Percentiles rank a stretch among this genome's conserved stretches.
phyloP scores from a whole-genome alignment of 2,888 invertebrate species.

The Lepeophtheirus nordmannii region DNA sequence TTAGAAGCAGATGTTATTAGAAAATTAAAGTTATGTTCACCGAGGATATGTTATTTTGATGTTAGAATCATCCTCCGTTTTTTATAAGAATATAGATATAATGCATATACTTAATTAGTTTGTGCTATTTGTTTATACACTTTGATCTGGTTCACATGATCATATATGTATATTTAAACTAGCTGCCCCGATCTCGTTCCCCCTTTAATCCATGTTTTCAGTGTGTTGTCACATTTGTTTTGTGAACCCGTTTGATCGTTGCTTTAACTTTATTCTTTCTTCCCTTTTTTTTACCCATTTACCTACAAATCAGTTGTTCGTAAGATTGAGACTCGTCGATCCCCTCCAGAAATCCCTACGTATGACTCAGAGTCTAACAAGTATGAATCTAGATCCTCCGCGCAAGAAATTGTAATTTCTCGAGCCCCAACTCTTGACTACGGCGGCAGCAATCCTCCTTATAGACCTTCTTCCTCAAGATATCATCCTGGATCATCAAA shows the following conservation, averaged over 20 bases:
- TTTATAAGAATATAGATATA: too few species aligned
- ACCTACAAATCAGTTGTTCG: not conserved
- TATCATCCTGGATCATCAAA: not conserved
- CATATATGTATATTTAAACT: too few species aligned
- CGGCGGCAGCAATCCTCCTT: not conserved
- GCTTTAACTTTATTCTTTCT: not conserved
- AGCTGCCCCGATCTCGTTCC: too few species aligned
- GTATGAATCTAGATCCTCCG: not conserved
- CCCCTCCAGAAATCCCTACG: not conserved
- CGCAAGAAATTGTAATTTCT: not conserved
- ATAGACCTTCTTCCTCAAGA: not conserved
- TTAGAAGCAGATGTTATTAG: too few species aligned
- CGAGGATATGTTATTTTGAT: too few species aligned
- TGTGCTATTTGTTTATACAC: too few species aligned
- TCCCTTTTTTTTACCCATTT: not conserved
- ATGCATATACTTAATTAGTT: too few species aligned
- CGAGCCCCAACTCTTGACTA: constrained; percentile 7
- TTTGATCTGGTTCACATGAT: too few species aligned
- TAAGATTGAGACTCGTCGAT: not conserved
- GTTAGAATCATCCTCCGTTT: too few species aligned
- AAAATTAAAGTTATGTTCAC: too few species aligned
- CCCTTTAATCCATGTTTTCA: too few species aligned
- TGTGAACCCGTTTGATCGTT: not conserved
- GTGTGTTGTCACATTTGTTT: too few species aligned
- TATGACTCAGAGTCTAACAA: not conserved